These are phyloP conservation scores for Cryptoblepharus egeriae DNA, from an alignment of 2,797 vertebrate species.

Conservation along the genomic window DNA sequence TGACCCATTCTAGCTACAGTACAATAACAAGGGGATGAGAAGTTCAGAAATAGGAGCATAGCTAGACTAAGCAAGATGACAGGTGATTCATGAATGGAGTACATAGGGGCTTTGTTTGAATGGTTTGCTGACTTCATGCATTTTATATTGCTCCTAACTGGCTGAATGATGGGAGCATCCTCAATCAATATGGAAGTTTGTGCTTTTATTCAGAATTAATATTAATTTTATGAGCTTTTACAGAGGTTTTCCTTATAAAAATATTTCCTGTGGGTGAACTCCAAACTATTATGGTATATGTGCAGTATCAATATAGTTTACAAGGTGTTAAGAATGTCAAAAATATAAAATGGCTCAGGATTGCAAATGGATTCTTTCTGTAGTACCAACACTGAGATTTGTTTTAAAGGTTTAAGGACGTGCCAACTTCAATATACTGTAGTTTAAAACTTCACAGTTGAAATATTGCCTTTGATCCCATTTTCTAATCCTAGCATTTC, in stretches of 20 bases:
- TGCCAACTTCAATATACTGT: slow-evolving; percentile 46
- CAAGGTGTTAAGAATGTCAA: slow-evolving; percentile 41
- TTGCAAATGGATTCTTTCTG: slow-evolving; percentile 56
- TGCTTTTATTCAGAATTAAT: slow-evolving; percentile 28
- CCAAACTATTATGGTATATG: slow-evolving; percentile 34
- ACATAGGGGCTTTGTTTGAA: background rate
- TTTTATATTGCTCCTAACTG: background rate
- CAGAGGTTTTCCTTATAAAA: background rate
- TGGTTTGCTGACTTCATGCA: background rate
- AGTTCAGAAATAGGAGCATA: too few relatives aligned
- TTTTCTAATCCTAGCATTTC: slow-evolving; percentile 26
- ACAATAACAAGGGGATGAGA: too few relatives aligned
- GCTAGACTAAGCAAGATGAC: background rate
- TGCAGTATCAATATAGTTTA: slow-evolving; percentile 47
- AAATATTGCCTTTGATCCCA: slow-evolving; percentile 39
- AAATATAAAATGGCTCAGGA: slow-evolving; percentile 52
- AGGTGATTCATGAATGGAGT: background rate
- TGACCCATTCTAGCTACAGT: too few relatives aligned
- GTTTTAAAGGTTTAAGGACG: slow-evolving; percentile 34
- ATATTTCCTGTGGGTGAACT: slow-evolving; percentile 32
- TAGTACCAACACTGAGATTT: slow-evolving; percentile 44
- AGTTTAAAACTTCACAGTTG: background rate
- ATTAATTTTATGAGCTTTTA: slow-evolving; percentile 41
- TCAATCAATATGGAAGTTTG: slow-evolving; percentile 1
- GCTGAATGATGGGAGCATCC: background rate